These are phyloP conservation scores for Euthynnus affinis DNA, from an alignment of 2,797 vertebrate genomes.

Conservation along the genomic window DNA sequence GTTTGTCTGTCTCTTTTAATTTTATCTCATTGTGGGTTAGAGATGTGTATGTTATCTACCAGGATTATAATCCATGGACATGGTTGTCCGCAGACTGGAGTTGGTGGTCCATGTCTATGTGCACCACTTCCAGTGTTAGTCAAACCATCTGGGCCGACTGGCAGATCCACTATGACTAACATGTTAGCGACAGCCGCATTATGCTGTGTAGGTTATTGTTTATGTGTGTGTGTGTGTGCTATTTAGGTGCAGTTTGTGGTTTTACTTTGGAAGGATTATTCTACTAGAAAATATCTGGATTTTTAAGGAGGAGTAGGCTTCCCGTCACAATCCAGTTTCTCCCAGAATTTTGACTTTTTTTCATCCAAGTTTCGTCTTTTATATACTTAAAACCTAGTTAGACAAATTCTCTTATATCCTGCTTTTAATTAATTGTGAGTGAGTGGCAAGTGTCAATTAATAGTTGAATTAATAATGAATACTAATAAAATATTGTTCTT, in stretches of 20 bases:
- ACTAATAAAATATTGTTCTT: too few relatives aligned
- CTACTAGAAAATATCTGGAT: too few relatives aligned
- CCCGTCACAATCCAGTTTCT: too few relatives aligned
- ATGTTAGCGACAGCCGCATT: neutral
- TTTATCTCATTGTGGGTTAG: slow-evolving; percentile 12
- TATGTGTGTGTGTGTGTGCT: neutral
- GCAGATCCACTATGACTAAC: slow-evolving; percentile 1
- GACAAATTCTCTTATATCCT: too few relatives aligned
- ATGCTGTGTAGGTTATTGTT: neutral
- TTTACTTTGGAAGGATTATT: neutral
- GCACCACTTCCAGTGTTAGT: neutral
- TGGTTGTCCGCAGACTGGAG: neutral
- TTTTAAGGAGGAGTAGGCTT: too few relatives aligned
- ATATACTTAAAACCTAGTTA: too few relatives aligned
- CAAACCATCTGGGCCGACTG: neutral
- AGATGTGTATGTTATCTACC: slow-evolving; percentile 34
- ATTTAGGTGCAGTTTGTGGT: neutral
- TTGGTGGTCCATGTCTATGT: neutral
- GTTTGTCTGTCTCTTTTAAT: slow-evolving; percentile 27
- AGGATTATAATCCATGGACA: slow-evolving; percentile 21
- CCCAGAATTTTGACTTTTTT: too few relatives aligned
- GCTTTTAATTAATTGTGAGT: too few relatives aligned
- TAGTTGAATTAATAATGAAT: too few relatives aligned
- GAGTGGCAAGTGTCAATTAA: too few relatives aligned
- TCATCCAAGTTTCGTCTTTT: too few relatives aligned